These are phyloP conservation scores for Cryptotermes secundus DNA, from an alignment of 1,140 invertebrate species.

Conservation along the genomic window DNA sequence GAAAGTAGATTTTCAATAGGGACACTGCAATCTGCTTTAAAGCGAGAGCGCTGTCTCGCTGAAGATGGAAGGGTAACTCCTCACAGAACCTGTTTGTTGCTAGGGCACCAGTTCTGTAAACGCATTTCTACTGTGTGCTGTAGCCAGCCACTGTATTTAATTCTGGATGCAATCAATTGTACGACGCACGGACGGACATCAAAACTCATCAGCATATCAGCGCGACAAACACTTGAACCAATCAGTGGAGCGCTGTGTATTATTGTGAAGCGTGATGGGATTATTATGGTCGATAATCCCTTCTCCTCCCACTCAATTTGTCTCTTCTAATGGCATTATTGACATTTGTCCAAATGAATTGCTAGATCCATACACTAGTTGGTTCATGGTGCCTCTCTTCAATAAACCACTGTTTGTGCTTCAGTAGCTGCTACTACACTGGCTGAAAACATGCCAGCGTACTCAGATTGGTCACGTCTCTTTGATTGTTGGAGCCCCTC, in stretches of 20 bases:
- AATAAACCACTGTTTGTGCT: no score
- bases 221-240: conserved; percentile 17
- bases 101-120: not conserved
- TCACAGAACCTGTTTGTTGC: no score
- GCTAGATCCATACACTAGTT: conserved; percentile 2
- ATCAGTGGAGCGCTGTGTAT: conserved; percentile 6
- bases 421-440: not conserved
- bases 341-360: conserved; percentile 31
- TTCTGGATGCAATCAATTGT: conserved; percentile 16
- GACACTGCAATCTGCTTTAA: no score
- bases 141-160: not conserved
- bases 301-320: conserved; percentile 14
- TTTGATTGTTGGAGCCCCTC: no score
- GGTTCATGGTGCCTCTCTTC: not conserved
- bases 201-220: conserved; percentile 8
- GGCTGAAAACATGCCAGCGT: no score
- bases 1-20: no score
- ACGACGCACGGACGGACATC: not conserved
- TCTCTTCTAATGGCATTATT: conserved; percentile 29
- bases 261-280: conserved; percentile 2
- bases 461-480: no score
- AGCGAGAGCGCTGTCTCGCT: no score
- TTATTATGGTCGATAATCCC: conserved; percentile 19
- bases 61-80: no score
- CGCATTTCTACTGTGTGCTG: not conserved